Evolutionary conservation across 2,113 vertebrate genomes (phyloP), one percentile per base, ranked within the genome.

Genomic region (Upupa epops): DNA sequence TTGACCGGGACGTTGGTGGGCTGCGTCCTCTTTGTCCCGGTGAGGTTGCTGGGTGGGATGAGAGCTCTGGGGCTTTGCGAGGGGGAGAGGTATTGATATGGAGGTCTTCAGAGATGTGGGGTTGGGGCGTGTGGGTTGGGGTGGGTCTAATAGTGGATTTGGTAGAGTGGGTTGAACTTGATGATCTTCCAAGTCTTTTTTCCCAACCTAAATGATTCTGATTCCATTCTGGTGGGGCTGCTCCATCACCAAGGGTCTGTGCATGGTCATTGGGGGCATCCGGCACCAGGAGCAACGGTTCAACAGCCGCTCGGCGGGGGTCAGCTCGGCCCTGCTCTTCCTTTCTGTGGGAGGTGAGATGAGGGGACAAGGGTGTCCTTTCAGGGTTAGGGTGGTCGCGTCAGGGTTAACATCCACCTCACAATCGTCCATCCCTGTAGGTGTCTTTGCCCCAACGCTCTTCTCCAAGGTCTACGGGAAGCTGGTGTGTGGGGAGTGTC

Each of bases 401-500:
- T 0, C 24, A 6, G 55, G 1, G 0, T 22, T 31, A 63, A 19
- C 0, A 0, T 5, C 32, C 34, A 55, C 29, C 4, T 28, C 7
- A 0, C 8, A n/a, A 32, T 16, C 66, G 24, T 28, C 46, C 17
- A 28, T 36, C 46, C 32, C 18, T 8, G 25, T 58, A 99, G 98
- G 98, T 18, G 98, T 98, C 45, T 99, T 99, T 75, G 98, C 98
- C 28, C 98, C 98, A 0, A 99, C 98, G 0, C 97, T 99, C 32
- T 99, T 99, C 97, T 98, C 98, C 60, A 99, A 99, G 96, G 97
- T 98, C 9, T 99, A 98, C 0, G 98, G 98, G 56, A 98, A 97
- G 89, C 91, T 99, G 97, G 90, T 98, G 21, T 99, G 98, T 8
- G 98, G 98, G 2, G 97, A 97, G 84, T 99, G 98, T 94, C 96